Evolutionary conservation across 2,113 vertebrate species (phyloP).

Genomic region (Danionella cerebrum): DNA sequence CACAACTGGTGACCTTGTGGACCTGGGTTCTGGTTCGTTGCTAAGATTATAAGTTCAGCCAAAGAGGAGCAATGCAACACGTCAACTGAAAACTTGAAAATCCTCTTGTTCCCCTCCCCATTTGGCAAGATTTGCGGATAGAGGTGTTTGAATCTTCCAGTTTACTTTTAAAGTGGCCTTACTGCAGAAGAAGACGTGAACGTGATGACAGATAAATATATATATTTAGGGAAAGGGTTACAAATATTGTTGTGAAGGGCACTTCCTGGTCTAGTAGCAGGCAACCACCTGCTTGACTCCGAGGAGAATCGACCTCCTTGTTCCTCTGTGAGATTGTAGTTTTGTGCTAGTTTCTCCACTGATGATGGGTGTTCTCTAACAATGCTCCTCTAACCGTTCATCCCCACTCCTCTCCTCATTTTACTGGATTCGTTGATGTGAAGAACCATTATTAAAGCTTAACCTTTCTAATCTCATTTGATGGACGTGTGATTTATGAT

Average conservation of each 20-base stretch:
- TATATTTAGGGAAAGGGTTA: conserved; percentile 42
- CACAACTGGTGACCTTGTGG: conserved; percentile 79
- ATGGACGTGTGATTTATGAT: neutral
- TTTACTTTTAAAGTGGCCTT: conserved; percentile 94
- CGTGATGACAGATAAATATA: conserved; percentile 11
- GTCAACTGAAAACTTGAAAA: conserved; percentile 72
- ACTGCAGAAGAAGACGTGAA: conserved; percentile 53
- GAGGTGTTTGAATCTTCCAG: conserved; percentile 69
- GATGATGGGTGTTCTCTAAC: conserved; percentile 40
- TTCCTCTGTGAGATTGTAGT: conserved; percentile 59
- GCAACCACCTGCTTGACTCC: conserved; percentile 65
- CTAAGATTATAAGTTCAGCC: conserved; percentile 55
- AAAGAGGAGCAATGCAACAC: conserved; percentile 54
- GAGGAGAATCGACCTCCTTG: conserved; percentile 34
- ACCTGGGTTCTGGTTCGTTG: conserved; percentile 63
- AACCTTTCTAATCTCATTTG: conserved; percentile 13
- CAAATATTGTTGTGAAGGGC: conserved; percentile 68
- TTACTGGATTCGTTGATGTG: conserved; percentile 40
- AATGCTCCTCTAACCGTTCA: conserved; percentile 36
- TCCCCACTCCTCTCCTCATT: conserved; percentile 21
- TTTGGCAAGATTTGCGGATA: conserved; percentile 65
- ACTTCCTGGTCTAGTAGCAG: conserved; percentile 55
- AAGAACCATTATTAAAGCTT: conserved; percentile 47
- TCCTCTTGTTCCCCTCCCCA: conserved; percentile 24
- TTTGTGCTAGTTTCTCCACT: conserved; percentile 69